These are phyloP conservation scores for Hippasteria phrygiana DNA, from an alignment of 53 echinoderm and acorn worm genomes.

Conservation along the genomic window DNA sequence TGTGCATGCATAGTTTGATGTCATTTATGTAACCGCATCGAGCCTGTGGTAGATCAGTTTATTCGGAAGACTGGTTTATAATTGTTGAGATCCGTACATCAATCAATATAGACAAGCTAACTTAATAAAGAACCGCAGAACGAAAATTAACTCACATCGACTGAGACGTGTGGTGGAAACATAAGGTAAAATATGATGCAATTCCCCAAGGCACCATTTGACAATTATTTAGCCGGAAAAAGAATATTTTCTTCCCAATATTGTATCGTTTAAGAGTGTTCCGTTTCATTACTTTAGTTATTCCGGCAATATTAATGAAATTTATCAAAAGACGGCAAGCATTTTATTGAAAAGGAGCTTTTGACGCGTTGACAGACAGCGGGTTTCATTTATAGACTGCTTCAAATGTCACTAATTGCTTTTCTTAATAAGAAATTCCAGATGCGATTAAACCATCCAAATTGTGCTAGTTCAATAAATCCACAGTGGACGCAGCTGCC, in stretches of 20 bases:
- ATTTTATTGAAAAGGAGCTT: not conserved
- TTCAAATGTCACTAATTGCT: not conserved
- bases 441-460: not conserved
- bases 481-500: not conserved
- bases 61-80: not conserved
- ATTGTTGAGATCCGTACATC: not conserved
- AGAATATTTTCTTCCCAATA: not conserved
- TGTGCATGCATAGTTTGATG: not conserved
- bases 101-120: too few relatives aligned
- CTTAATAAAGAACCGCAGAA: too few relatives aligned
- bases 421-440: not conserved
- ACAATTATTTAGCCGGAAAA: not conserved
- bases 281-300: not conserved
- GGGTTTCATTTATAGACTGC: not conserved
- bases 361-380: not conserved
- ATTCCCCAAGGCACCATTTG: not conserved
- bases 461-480: not conserved
- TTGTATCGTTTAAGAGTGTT: conserved; percentile 19
- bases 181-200: not conserved
- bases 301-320: too few relatives aligned
- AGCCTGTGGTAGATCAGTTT: not conserved
- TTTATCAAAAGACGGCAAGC: not conserved
- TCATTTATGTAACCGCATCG: not conserved
- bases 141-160: too few relatives aligned
- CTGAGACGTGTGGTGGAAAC: not conserved